Evolutionary conservation across 2,888 invertebrate genomes (phyloP), one percentile per base, ranked within the genome.

Genomic region (Dasypolia templi): DNA sequence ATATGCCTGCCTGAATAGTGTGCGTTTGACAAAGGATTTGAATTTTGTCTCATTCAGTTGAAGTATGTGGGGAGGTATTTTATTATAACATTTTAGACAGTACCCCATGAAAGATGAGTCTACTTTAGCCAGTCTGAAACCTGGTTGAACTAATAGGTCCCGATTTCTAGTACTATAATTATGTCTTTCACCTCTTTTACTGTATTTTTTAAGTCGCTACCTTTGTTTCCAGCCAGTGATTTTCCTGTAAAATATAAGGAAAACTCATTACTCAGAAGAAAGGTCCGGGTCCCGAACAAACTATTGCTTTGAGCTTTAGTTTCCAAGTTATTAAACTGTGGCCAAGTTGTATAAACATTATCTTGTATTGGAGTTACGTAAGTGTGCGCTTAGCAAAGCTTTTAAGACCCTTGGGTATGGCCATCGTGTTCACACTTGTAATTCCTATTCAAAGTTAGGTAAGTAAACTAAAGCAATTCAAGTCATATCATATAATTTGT

Each of bases 241-340:
- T 70, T 83, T 74, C 61, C 32, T 66, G 71, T 79, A 58, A 81
- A 79, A 76, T 72, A 81, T 71, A 76, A 76, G 46, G 53, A 74
- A 84, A 86, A 72, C 84, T 84, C 76, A 86, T 81, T 86, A 74
- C 63, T 66, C 26, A n/a, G 9, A 26, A 53, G 44, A 59, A 72
- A 61, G 83, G 71, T 64, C 69, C 42, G 29, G 29, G 56, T 44
- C 58, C 65, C 11, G n/a, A 58, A 70, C 72, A 70, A 84, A 86
- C 84, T 84, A 84, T 81, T 76, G 74, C 56, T 72, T 49, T 71
- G 64, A 78, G 46, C 42, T 58, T 66, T 68, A 78, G 79, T 83
- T 79, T 53, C 62, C 11, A 83, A 79, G 79, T 86, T 84, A 84
- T 84, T 74, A 79, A 83, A 84, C 68, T 63, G 44, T 35, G 26